Percentiles rank a stretch among this genome's conserved stretches.
Conservation (phyloP, 2,797 vertebrate species). For the Lepus oiostolus region DNA sequence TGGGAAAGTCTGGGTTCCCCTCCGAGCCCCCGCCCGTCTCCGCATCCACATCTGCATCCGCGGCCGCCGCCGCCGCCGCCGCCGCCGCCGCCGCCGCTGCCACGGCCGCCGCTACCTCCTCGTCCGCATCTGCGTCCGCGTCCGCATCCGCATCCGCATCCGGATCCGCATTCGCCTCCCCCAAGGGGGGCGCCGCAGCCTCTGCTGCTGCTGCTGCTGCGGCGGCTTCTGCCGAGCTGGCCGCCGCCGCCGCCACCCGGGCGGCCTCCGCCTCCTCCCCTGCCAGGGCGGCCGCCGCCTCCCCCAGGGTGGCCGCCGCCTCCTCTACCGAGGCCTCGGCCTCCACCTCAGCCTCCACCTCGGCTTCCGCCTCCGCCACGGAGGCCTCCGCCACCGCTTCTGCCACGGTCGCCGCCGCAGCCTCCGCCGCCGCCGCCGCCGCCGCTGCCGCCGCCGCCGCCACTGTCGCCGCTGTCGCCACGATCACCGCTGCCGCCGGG, state of each 20-base stretch:
- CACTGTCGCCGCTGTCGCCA: conserved; percentile 66
- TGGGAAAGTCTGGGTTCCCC: conserved; percentile 76
- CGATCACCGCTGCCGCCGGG: conserved; percentile 70
- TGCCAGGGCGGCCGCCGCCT: conserved; percentile 41
- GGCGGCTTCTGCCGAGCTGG: background rate
- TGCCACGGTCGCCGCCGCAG: conserved; percentile 78
- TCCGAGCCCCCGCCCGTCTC: background rate
- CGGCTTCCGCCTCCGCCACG: conserved; percentile 80
- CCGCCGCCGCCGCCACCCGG: background rate
- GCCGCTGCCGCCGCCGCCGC: conserved; percentile 63
- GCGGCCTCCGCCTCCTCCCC: conserved; percentile 2
- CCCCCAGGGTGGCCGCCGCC: conserved; percentile 55
- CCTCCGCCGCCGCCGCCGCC: conserved; percentile 72
- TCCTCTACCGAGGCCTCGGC: conserved; percentile 32
- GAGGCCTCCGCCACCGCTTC: conserved; percentile 82
- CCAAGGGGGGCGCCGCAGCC: background rate
- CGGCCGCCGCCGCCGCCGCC: background rate
- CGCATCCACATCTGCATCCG: background rate
- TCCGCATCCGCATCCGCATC: background rate
- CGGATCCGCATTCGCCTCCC: background rate
- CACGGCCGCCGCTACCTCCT: background rate
- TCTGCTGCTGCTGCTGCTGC: background rate
- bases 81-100: background rate
- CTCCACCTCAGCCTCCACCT: conserved; percentile 78
- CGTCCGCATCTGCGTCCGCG: background rate